A percentile compares a stretch with the other conserved stretches of the same genome.
These are phyloP conservation scores for Stomorhina lunata DNA, from an alignment of 2,888 invertebrate species.

Conservation along the genomic window DNA sequence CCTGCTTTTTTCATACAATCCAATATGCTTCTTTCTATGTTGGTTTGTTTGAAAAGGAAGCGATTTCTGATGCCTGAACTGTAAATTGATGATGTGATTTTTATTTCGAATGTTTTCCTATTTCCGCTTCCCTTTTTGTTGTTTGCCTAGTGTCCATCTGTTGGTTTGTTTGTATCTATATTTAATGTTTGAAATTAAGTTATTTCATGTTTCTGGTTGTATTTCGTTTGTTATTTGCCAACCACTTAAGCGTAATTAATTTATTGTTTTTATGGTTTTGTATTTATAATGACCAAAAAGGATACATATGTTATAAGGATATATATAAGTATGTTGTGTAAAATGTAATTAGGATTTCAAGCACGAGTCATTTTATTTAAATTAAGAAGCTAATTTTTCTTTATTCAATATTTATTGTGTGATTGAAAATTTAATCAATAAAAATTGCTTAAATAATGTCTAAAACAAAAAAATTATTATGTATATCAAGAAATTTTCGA, in stretches of 20 bases:
- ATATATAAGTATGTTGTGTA: not conserved
- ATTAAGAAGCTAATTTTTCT: no score
- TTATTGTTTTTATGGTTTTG: conserved; percentile 1
- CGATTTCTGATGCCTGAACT: conserved; percentile 32
- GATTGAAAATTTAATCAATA: no score
- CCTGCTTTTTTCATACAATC: not conserved
- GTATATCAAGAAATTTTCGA: no score
- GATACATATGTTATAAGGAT: not conserved
- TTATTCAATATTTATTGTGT: no score
- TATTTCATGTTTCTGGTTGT: not conserved
- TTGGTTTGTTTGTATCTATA: not conserved
- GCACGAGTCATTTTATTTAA: not conserved
- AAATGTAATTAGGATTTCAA: not conserved
- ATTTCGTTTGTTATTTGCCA: conserved; percentile 1
- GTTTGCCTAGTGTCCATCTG: not conserved
- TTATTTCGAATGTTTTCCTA: conserved; percentile 11
- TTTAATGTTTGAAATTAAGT: not conserved
- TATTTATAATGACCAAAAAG: not conserved
- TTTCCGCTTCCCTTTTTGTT: not conserved
- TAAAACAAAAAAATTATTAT: no score
- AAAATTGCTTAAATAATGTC: no score
- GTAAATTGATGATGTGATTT: conserved; percentile 54
- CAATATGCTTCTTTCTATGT: not conserved
- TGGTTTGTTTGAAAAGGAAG: not conserved
- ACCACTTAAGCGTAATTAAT: conserved; percentile 55